A percentile compares a stretch with the other conserved stretches of the same genome.
Conservation (phyloP, 2,113 vertebrate genomes). For the Alouatta palliata region DNA sequence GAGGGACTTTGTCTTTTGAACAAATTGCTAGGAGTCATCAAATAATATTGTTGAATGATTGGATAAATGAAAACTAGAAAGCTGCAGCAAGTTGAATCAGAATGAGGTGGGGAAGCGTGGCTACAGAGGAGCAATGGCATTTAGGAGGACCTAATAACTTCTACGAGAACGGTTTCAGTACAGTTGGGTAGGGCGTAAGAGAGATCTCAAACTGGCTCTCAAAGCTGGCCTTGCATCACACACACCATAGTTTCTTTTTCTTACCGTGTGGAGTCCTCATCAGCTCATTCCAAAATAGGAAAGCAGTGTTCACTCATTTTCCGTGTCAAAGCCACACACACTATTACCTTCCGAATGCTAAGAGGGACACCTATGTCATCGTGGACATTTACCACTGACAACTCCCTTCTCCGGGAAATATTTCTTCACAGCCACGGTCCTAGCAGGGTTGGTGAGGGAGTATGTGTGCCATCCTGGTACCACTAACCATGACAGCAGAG, state of each 20-base stretch:
- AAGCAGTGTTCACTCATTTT: background rate
- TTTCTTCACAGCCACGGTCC: background rate
- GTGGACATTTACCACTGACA: background rate
- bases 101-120: background rate
- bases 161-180: background rate
- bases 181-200: background rate
- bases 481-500: background rate
- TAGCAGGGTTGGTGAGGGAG: background rate
- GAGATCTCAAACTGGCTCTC: background rate
- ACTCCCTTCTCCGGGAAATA: background rate
- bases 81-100: background rate
- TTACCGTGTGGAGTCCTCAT: background rate
- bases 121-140: background rate
- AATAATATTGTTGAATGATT: background rate
- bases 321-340: background rate
- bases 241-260: background rate
- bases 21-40: background rate
- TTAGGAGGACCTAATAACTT: background rate
- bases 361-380: background rate
- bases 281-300: background rate
- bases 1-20: background rate
- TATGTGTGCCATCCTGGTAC: background rate
- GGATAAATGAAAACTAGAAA: background rate
- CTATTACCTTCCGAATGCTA: background rate
- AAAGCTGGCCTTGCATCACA: background rate